Base-by-base conservation (phyloP, 2,888 invertebrate genomes). In the Eristalis arbustorum region DNA sequence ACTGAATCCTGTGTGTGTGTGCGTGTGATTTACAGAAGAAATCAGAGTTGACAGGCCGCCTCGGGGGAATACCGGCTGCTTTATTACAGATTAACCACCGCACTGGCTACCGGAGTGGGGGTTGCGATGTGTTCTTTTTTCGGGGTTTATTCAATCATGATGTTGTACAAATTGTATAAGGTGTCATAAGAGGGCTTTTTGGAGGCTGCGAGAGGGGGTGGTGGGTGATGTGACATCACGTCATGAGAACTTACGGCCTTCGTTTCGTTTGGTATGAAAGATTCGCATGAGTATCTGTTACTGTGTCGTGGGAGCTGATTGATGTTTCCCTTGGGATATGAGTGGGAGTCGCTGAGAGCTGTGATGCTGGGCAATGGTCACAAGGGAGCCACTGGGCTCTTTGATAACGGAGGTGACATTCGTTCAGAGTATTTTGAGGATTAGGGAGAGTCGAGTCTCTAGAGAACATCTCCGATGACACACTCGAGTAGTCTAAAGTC, bases 11-110 rank as follows among this genome's bases (percentile, higher is more conserved):
- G n/a, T 5, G 42, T 31, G 18, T 2, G 42, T 6, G 42, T 14
- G 42, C 42, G 31, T 66, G 14, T 14, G 13, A n/a, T 42, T 67
- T 71, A 64, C 18, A 25, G 3, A 64, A 42, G 6, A 61, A 78
- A 61, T 73, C 79, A 61, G 49, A 73, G 37, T 61, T 62, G 79
- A 73, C 66, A 56, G 79, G 8, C 18, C 62, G 34, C 68, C 68
- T 49, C 62, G 23, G 13, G 66, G 68, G 62, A 62, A n/a, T 31
- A 22, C n/a, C 37, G 22, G 25, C 25, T 49, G n/a, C 76, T 79
- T 66, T 72, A 61, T 61, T 79, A 67, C 73, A 61, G 67, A 79
- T 73, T 77, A 40, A 56, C 62, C 68, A n/a, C 49, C 23, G 10
- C 23, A 67, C 11, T 18, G 49, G 14, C 59, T 22, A 2, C 23